These are phyloP conservation scores for Amblyopsis rosae DNA, from an alignment of 2,113 vertebrate genomes.

Conservation along the genomic window DNA sequence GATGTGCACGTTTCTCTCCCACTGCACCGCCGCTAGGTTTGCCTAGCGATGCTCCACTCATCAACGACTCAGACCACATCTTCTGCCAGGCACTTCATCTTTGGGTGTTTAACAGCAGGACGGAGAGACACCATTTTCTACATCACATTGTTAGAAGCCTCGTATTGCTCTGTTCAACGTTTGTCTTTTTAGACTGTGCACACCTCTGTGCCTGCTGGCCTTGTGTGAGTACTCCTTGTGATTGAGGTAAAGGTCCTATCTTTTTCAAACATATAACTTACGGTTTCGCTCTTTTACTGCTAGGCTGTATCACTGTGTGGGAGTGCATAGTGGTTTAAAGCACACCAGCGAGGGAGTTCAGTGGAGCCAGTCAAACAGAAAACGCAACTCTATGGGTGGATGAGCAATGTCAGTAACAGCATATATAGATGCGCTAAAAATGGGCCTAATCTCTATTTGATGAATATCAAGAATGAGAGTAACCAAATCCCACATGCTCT, in stretches of 20 bases:
- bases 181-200: conserved; percentile 5
- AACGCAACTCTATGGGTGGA: conserved; percentile 48
- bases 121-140: conserved; percentile 9
- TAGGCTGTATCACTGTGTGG: conserved; percentile 36
- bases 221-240: conserved; percentile 31
- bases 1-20: conserved; percentile 36
- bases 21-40: conserved; percentile 19
- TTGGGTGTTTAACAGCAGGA: conserved; percentile 31
- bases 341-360: conserved; percentile 26
- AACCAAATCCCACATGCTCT: background rate
- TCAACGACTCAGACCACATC: conserved; percentile 45
- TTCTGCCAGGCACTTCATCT: conserved; percentile 36
- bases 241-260: conserved; percentile 34
- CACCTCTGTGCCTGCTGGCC: conserved; percentile 31
- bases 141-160: conserved; percentile 32
- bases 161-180: conserved; percentile 21
- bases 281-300: conserved; percentile 37
- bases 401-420: conserved; percentile 41
- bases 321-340: conserved; percentile 49
- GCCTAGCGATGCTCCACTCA: conserved; percentile 28
- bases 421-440: conserved; percentile 31
- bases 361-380: conserved; percentile 50
- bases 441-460: conserved; percentile 40
- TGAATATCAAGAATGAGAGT: conserved; percentile 34
- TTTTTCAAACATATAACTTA: conserved; percentile 40